Evolutionary conservation across 2,888 invertebrate genomes (phyloP), one percentile per base, ranked within the genome.

Genomic region (Drosophila kuntzei): DNA sequence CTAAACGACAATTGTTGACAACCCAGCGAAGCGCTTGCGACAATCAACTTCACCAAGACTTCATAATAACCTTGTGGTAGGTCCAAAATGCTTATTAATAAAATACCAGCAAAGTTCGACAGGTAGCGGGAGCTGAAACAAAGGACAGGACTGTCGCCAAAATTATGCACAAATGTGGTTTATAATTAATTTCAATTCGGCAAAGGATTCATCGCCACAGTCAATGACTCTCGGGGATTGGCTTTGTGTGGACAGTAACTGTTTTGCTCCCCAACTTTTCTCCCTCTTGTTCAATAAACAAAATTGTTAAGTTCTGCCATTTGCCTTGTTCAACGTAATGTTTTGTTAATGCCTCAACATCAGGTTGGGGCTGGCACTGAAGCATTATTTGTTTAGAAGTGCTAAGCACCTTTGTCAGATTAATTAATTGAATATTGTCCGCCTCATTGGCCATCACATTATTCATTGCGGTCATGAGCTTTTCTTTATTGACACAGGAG

Each of bases 371-470:
- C n/a, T 36, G 41, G 37, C 8, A 16, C n/a, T n/a, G 16, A 49
- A 44, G 47, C 34, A 43, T 68, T 55, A 74, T 68, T 80, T 77
- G 74, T 65, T 76, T 57, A 60, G 65, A 68, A 61, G 43, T 54
- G 61, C 44, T 64, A 43, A 60, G 69, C 69, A 60, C 68, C 80
- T 71, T 61, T 58, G 59, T 47, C 61, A 55, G 64, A 71, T 71
- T 87, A 81, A 87, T 81, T 81, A 83, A 83, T 74, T 77, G 64
- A 68, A 59, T 72, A 76, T 82, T 85, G 79, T 85, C 61, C 71
- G 67, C 49, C 82, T 69, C 71, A 79, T 85, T 82, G 66, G 54
- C 7, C 49, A 47, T 39, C 58, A 58, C 50, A 71, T 55, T 46
- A 64, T 46, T 51, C 43, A 58, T 20, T 20, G 34, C 12, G 20